These are phyloP conservation scores for Galeopterus variegatus DNA, from an alignment of 2,113 vertebrate species.

Conservation along the genomic window DNA sequence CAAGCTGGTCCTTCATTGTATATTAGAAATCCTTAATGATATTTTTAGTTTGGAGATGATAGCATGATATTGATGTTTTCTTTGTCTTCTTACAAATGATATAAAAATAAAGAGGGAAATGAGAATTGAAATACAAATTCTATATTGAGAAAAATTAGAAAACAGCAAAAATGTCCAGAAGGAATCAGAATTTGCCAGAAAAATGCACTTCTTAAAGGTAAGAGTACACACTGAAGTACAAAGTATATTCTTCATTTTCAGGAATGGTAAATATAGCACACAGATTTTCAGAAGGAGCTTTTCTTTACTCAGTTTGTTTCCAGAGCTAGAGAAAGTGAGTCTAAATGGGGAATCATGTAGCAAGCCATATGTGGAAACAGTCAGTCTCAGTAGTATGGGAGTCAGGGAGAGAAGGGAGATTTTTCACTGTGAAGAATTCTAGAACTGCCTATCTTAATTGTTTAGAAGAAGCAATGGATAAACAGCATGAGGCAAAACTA, in stretches of 20 bases:
- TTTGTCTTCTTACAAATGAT: not conserved
- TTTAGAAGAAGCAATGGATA: not conserved
- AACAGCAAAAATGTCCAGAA: not conserved
- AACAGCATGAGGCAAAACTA: not conserved
- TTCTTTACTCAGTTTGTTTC: not conserved
- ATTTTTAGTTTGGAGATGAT: not conserved
- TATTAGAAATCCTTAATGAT: not conserved
- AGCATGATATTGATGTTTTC: not conserved
- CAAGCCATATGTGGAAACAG: not conserved
- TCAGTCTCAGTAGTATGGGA: not conserved
- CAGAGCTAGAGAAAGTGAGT: not conserved
- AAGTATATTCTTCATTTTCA: not conserved
- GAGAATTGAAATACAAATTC: slow-evolving; percentile 17
- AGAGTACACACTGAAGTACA: not conserved
- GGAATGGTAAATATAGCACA: not conserved
- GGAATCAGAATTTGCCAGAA: not conserved
- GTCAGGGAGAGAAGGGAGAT: too few relatives aligned
- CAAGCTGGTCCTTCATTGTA: not conserved
- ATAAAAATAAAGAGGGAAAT: not conserved
- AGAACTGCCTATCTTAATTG: not conserved
- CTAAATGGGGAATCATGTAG: not conserved
- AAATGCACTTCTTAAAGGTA: not conserved
- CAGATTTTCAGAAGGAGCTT: not conserved
- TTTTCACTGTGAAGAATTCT: not conserved
- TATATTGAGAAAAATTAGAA: slow-evolving; percentile 41